phyloP scores from a whole-genome alignment of 2,888 invertebrate species.

The Thera britannica region DNA sequence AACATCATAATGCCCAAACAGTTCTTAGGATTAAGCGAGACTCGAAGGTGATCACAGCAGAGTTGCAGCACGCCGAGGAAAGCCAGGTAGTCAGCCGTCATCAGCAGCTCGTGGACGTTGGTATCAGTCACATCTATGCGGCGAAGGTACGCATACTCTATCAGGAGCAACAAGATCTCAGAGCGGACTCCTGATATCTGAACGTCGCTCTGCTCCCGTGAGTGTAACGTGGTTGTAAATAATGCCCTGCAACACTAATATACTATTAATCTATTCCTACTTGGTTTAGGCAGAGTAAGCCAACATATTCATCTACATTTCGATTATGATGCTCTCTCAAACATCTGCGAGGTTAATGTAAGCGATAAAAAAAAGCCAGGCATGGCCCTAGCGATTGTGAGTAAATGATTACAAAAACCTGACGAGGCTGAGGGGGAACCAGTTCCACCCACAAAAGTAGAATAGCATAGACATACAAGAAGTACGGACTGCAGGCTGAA shows the following conservation, averaged over 20 bases:
- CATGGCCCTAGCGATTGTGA: too few species aligned
- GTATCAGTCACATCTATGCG: constrained; percentile 89
- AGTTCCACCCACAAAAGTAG: not conserved
- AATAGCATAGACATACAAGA: constrained; percentile 86
- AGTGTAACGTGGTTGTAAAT: constrained; percentile 92
- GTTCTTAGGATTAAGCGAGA: constrained; percentile 89
- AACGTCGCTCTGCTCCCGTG: constrained; percentile 88
- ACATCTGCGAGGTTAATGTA: too few species aligned
- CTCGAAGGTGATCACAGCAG: constrained; percentile 91
- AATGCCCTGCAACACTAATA: constrained; percentile 85
- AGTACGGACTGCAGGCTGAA: constrained; percentile 95
- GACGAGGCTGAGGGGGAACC: not conserved
- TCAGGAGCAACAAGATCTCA: constrained; percentile 90
- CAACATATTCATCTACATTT: not conserved
- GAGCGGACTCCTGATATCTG: constrained; percentile 91
- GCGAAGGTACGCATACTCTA: constrained; percentile 94
- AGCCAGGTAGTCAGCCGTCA: constrained; percentile 95
- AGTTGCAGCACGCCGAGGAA: constrained; percentile 92
- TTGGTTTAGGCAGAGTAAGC: not conserved
- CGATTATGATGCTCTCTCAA: too few species aligned
- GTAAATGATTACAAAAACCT: too few species aligned
- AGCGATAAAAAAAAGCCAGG: too few species aligned
- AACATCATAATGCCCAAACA: constrained; percentile 94
- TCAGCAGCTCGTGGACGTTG: constrained; percentile 92
- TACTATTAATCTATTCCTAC: not conserved